phyloP scores from a whole-genome alignment of 2,113 vertebrate species.

The Ceuthmochares aereus region DNA sequence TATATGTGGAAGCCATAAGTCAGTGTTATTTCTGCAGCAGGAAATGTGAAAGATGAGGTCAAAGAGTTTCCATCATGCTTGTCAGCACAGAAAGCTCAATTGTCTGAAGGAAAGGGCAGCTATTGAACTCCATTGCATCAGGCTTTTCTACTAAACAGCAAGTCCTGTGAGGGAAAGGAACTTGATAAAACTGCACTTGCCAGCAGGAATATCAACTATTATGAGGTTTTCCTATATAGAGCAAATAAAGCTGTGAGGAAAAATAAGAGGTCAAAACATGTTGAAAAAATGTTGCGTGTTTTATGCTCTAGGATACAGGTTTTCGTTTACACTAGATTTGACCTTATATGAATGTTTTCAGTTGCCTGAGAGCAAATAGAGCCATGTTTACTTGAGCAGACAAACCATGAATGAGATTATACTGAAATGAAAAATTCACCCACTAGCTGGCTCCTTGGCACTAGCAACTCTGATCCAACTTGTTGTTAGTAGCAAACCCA shows the following conservation, averaged over 20 bases:
- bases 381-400: conserved; percentile 13
- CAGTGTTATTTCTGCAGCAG: background rate
- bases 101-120: conserved; percentile 35
- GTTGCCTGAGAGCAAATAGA: conserved; percentile 46
- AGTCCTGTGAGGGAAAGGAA: background rate
- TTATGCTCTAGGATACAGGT: conserved; percentile 39
- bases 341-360: conserved; percentile 58
- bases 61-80: background rate
- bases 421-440: background rate
- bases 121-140: conserved; percentile 1
- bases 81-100: background rate
- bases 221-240: conserved; percentile 14
- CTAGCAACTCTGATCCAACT: background rate
- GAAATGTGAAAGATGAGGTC: background rate
- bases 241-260: background rate
- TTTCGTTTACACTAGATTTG: conserved; percentile 56
- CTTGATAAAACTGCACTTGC: conserved; percentile 7
- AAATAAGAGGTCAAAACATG: conserved; percentile 39
- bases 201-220: background rate
- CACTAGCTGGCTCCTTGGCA: background rate
- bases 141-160: conserved; percentile 25
- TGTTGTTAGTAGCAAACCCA: background rate
- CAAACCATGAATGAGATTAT: conserved; percentile 46
- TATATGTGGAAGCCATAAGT: conserved; percentile 3
- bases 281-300: conserved; percentile 22